phyloP scores from a whole-genome alignment of 64 coral and sea anemone species.

The Exaiptasia diaphana region DNA sequence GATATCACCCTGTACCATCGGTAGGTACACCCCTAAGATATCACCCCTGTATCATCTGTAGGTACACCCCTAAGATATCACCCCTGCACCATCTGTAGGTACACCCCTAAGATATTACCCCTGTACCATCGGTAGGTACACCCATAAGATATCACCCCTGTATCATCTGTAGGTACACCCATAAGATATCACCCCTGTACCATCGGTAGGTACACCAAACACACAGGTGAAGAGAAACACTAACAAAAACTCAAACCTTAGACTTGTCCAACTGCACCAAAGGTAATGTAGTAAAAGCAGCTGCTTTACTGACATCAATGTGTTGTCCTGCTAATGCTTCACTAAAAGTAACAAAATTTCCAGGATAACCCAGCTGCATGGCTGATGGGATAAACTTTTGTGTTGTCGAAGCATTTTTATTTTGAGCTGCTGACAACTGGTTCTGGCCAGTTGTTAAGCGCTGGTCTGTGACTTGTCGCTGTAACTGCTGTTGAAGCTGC shows the following conservation, averaged over 20 bases:
- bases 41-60: too few species aligned
- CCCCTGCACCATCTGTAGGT: too few species aligned
- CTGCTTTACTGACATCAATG: not conserved
- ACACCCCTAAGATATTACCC: too few species aligned
- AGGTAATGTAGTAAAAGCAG: not conserved
- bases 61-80: too few species aligned
- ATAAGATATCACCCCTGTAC: not conserved
- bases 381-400: conserved; percentile 47
- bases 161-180: too few species aligned
- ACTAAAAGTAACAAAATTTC: conserved; percentile 62
- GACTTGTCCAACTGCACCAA: not conserved
- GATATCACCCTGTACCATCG: too few species aligned
- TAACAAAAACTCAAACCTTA: not conserved
- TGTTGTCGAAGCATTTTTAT: conserved; percentile 20
- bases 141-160: too few species aligned
- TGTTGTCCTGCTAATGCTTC: conserved; percentile 38
- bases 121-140: too few species aligned
- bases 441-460: not conserved
- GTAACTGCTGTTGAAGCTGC: conserved; percentile 7
- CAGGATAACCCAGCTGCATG: conserved; percentile 62
- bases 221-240: too few species aligned
- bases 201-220: too few species aligned
- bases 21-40: too few species aligned
- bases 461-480: not conserved
- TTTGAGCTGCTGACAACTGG: conserved; percentile 10